Evolutionary conservation across 1,140 invertebrate species (phyloP).

Genomic region (Platorchestia sp.): DNA sequence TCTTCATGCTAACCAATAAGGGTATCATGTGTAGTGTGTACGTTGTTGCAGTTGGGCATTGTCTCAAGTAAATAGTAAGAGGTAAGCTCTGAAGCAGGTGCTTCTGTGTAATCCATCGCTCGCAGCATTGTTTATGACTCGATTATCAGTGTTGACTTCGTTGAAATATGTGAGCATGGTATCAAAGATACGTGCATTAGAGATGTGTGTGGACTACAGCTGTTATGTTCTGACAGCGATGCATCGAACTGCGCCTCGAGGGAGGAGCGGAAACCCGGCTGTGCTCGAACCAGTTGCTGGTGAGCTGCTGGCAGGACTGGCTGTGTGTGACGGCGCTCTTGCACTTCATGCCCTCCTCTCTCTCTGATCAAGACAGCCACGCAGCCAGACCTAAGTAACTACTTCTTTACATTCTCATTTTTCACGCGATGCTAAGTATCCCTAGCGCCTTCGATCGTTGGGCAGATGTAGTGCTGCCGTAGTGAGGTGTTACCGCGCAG

Average conservation of each 20-base stretch:
- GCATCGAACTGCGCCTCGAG: constrained; percentile 52
- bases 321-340: constrained; percentile 60
- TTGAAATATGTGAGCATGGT: no score
- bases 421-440: background rate
- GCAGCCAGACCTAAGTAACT: background rate
- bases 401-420: background rate
- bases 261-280: constrained; percentile 40
- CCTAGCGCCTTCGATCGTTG: background rate
- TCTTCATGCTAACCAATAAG: no score
- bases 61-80: no score
- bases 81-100: no score
- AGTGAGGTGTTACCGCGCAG: background rate
- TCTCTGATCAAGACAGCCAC: background rate
- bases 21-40: no score
- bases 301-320: constrained; percentile 61
- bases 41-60: no score
- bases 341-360: constrained; percentile 50
- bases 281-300: constrained; percentile 60
- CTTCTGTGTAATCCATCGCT: no score
- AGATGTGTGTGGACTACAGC: no score
- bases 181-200: no score
- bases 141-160: no score
- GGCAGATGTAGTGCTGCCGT: background rate
- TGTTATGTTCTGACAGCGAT: background rate
- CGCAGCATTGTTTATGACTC: no score